phyloP scores from a whole-genome alignment of 1,140 invertebrate genomes.

The Sycophila sp. region DNA sequence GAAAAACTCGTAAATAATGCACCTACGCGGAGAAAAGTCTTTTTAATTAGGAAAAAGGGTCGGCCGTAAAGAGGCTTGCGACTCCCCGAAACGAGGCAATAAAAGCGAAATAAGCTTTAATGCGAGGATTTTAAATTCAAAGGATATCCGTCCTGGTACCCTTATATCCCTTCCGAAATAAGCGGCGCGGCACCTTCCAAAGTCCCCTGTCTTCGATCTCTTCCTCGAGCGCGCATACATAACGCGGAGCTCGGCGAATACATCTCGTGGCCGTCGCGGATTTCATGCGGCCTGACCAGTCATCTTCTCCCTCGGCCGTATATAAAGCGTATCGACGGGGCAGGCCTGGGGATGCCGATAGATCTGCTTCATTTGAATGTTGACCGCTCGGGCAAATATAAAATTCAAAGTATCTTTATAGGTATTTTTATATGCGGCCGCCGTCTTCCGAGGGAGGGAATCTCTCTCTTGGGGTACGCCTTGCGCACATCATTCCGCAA shows the following conservation, averaged over 20 bases:
- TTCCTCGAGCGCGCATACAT: neutral
- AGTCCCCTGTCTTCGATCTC: neutral
- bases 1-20: too few species aligned
- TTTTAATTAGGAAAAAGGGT: neutral
- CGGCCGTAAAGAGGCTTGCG: neutral
- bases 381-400: slow-evolving; percentile 55
- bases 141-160: slow-evolving; percentile 24
- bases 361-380: slow-evolving; percentile 58
- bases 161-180: slow-evolving; percentile 35
- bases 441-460: slow-evolving; percentile 38
- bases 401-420: slow-evolving; percentile 59
- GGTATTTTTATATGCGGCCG: slow-evolving; percentile 57
- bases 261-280: slow-evolving; percentile 2
- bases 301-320: slow-evolving; percentile 9
- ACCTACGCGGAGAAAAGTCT: too few species aligned
- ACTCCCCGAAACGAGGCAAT: slow-evolving; percentile 1
- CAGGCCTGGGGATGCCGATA: slow-evolving; percentile 52
- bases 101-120: slow-evolving; percentile 33
- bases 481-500: slow-evolving; percentile 39
- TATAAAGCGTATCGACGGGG: slow-evolving; percentile 39
- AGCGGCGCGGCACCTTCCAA: slow-evolving; percentile 5
- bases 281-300: slow-evolving; percentile 34
- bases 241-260: neutral
- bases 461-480: slow-evolving; percentile 29
- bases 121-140: slow-evolving; percentile 33